Conservation (phyloP, 2,113 vertebrate species). For the Lipotes vexillifer region DNA sequence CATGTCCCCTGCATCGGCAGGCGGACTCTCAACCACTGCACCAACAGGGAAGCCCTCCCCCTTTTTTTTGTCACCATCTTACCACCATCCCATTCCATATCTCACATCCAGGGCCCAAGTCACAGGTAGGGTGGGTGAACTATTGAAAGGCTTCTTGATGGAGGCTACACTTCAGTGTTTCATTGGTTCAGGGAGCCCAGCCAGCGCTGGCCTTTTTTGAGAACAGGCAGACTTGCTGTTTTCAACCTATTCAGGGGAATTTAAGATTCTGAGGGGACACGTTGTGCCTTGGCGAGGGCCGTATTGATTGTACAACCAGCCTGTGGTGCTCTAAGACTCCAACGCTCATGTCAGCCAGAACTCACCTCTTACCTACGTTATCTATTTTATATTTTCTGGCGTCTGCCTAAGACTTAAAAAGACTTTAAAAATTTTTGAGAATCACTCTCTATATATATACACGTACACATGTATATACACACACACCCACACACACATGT, state of each 20-base stretch:
- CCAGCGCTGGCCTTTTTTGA: neutral
- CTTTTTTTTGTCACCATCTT: neutral
- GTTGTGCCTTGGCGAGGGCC: neutral
- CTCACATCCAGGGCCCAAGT: neutral
- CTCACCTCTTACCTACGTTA: neutral
- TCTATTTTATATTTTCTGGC: neutral
- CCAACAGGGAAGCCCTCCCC: no score
- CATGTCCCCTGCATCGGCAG: no score
- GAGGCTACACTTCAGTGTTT: neutral
- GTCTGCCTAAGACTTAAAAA: slow-evolving; percentile 8
- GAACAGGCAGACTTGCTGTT: neutral
- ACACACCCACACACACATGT: neutral
- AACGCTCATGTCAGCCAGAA: neutral
- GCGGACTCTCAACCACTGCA: no score
- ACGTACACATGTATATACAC: neutral
- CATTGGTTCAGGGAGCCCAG: neutral
- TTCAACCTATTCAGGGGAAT: neutral
- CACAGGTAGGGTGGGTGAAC: neutral
- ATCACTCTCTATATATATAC: neutral
- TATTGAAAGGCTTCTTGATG: neutral
- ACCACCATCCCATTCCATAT: neutral
- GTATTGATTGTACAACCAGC: neutral
- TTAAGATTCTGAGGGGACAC: neutral
- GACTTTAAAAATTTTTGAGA: neutral
- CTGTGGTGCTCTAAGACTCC: neutral